Conservation (phyloP, 2,113 vertebrate genomes). For the Nicator chloris region DNA sequence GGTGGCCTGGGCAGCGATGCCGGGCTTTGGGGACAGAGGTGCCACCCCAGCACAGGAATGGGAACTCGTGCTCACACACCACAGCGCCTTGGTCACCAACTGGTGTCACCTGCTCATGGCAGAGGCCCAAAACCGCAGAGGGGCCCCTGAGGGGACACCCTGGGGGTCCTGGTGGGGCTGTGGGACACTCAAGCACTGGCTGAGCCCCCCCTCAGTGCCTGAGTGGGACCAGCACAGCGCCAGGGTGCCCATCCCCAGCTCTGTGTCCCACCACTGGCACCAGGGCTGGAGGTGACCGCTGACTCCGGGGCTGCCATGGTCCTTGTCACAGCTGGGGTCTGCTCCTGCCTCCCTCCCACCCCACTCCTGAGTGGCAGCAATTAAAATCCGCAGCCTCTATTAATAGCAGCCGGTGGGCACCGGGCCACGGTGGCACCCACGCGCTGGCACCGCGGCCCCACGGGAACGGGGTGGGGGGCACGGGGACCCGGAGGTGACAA, state of each 20-base stretch:
- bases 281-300: not conserved
- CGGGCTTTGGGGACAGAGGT: not conserved
- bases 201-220: not conserved
- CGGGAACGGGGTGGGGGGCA: not conserved
- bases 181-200: not conserved
- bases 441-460: not conserved
- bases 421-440: not conserved
- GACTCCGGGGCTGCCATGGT: rapidly evolving
- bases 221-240: not conserved
- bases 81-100: not conserved
- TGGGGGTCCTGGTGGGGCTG: rapidly evolving
- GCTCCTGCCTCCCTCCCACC: not conserved
- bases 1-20: rapidly evolving
- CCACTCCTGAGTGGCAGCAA: not conserved
- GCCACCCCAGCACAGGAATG: not conserved
- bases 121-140: not conserved
- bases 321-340: not conserved
- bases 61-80: not conserved
- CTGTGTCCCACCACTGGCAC: not conserved
- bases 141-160: not conserved
- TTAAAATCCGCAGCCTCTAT: slow-evolving; percentile 47
- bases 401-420: slow-evolving; percentile 48
- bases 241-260: not conserved
- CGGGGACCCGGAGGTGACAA: not conserved
- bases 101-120: not conserved